Evolutionary conservation across 2,113 vertebrate genomes (phyloP).

Genomic region (Charadrius vociferus): DNA sequence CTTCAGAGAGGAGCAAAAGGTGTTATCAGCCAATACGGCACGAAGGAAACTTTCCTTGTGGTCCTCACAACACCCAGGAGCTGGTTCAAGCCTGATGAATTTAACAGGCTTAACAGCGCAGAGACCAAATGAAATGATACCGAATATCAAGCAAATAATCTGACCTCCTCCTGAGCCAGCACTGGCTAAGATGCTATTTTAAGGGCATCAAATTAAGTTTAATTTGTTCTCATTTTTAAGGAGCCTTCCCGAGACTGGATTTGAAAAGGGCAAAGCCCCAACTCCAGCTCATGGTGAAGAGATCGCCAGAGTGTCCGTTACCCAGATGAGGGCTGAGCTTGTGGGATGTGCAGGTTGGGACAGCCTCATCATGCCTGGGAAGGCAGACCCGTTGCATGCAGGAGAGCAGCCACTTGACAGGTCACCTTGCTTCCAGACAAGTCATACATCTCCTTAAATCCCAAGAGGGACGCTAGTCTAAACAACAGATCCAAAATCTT

Average conservation of each 20-base stretch:
- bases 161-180: not conserved
- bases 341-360: not conserved
- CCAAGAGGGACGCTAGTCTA: not conserved
- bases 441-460: not conserved
- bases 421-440: not conserved
- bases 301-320: accelerated
- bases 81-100: not conserved
- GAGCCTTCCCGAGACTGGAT: not conserved
- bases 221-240: not conserved
- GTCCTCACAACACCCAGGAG: not conserved
- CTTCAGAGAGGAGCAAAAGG: not conserved
- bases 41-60: accelerated
- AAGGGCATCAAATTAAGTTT: not conserved
- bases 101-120: not conserved
- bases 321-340: accelerated
- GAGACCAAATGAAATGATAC: not conserved
- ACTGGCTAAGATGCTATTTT: not conserved
- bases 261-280: not conserved
- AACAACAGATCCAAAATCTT: not conserved
- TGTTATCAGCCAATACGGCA: not conserved
- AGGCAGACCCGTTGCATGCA: not conserved
- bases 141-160: not conserved
- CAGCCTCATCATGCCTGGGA: accelerated
- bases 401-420: not conserved
- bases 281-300: accelerated